phyloP scores from a whole-genome alignment of 35 echinoderm and acorn worm species.

The Chiridota heheva region DNA sequence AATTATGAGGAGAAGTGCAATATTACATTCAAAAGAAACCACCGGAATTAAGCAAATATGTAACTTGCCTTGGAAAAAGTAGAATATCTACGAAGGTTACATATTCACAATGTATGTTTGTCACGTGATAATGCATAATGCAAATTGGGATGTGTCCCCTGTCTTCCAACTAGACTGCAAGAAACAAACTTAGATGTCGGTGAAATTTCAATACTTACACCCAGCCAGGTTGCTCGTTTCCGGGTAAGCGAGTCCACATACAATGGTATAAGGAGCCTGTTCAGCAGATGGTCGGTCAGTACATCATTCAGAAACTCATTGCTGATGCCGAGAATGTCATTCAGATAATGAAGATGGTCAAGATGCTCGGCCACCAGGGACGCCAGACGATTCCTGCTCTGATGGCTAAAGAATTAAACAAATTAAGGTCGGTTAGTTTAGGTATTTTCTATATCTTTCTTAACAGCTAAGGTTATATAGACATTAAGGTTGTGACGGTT shows the following conservation, averaged over 20 bases:
- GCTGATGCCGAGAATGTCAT: slow-evolving; percentile 84
- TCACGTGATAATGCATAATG: neutral
- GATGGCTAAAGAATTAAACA: slow-evolving; percentile 71
- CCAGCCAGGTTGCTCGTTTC: slow-evolving; percentile 63
- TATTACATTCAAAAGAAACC: too few relatives aligned
- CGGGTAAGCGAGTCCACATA: slow-evolving; percentile 83
- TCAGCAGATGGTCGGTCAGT: slow-evolving; percentile 84
- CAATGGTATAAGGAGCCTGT: slow-evolving; percentile 79
- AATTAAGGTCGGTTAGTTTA: neutral
- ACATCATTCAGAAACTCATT: slow-evolving; percentile 89
- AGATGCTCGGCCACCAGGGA: slow-evolving; percentile 88
- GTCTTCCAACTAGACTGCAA: too few relatives aligned
- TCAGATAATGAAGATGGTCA: slow-evolving; percentile 94
- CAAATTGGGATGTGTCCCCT: neutral
- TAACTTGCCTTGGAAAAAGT: too few relatives aligned
- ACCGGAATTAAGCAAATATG: too few relatives aligned
- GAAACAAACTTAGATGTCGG: too few relatives aligned
- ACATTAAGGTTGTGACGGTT: too few relatives aligned
- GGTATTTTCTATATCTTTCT: too few relatives aligned
- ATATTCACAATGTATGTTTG: too few relatives aligned
- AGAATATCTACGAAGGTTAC: neutral
- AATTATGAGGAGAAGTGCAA: too few relatives aligned
- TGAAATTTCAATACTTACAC: slow-evolving; percentile 56
- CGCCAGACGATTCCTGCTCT: slow-evolving; percentile 80
- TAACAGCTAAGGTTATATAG: too few relatives aligned